Conservation (phyloP, 2,888 invertebrate species). For the Incurvaria masculella region DNA sequence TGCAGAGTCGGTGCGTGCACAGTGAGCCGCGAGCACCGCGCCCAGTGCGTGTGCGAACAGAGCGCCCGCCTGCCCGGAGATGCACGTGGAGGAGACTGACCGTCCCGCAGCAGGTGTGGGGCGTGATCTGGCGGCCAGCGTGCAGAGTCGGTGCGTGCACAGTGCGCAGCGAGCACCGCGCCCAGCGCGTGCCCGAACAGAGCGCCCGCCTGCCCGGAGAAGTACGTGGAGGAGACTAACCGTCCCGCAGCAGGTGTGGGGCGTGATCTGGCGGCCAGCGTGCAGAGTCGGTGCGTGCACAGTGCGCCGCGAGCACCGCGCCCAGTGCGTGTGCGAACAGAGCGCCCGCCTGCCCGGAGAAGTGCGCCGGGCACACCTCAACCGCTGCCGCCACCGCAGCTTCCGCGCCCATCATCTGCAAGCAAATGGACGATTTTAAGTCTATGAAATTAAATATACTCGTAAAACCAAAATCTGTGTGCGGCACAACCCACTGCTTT, state of each 20-base stretch:
- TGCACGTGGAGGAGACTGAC: conserved; percentile 9
- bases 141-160: conserved; percentile 38
- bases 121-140: conserved; percentile 50
- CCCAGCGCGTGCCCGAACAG: conserved; percentile 58
- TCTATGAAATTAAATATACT: too few relatives aligned
- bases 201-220: conserved; percentile 19
- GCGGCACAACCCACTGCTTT: too few relatives aligned
- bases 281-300: conserved; percentile 38
- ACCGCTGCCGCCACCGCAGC: background rate
- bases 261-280: conserved; percentile 50
- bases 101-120: conserved; percentile 18
- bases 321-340: conserved; percentile 57
- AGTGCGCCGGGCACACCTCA: background rate
- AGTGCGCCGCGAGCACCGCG: conserved; percentile 54
- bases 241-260: conserved; percentile 18
- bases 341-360: conserved; percentile 19
- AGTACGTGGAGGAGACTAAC: background rate
- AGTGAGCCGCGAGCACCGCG: conserved; percentile 54
- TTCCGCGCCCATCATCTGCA: conserved; percentile 15
- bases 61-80: conserved; percentile 24
- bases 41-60: conserved; percentile 57
- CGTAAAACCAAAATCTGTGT: too few relatives aligned
- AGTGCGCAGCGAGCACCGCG: conserved; percentile 54
- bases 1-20: conserved; percentile 38
- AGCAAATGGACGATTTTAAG: conserved; percentile 11